Evolutionary conservation across 2,888 invertebrate species (phyloP), one percentile per base, ranked within the genome.

Genomic region (Tolmerus cingulatus): DNA sequence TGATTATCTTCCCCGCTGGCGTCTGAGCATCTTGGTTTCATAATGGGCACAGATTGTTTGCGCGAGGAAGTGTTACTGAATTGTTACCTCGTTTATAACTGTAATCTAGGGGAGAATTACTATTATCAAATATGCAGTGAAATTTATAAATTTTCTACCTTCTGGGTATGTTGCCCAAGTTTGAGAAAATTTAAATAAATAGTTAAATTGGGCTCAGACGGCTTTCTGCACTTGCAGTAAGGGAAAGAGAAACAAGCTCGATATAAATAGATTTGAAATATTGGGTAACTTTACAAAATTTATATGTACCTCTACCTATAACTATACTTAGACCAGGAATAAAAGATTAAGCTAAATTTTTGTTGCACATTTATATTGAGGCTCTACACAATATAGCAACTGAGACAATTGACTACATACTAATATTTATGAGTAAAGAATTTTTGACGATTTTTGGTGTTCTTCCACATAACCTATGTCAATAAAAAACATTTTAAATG

Each of bases 11-110:
- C 34, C 82, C 19, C 9, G 55, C 82, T 82, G 37, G 82, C 51
- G 55, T 16, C 82, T 30, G 8, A 55, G 82, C 82, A 57, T 82
- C 51, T 57, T 34, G 55, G 55, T 66, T 40, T 46, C 40, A 46
- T 23, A 79, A 37, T 40, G 66, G 46, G n/a, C 55, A 27, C 57
- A 57, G 82, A 82, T 57, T 51, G 57, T 82, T 27, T 30, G 30
- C 82, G 51, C n/a, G 57, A 82, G 37, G 82, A 82, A 82, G 82
- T 82, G 82, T 82, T 82, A 82, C 55, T 82, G 57, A 82, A 51
- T 82, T 82, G 82, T 82, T 82, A 82, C 82, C 82, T 82, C 82
- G 55, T 82, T 57, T 82, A 82, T 82, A 51, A 57, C 57, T 23
- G 37, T 14, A 82, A 82, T 82, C 51, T 51, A 16, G 37, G n/a